Conservation (phyloP, 2,888 invertebrate genomes). For the Drosophila nr. medialis region DNA sequence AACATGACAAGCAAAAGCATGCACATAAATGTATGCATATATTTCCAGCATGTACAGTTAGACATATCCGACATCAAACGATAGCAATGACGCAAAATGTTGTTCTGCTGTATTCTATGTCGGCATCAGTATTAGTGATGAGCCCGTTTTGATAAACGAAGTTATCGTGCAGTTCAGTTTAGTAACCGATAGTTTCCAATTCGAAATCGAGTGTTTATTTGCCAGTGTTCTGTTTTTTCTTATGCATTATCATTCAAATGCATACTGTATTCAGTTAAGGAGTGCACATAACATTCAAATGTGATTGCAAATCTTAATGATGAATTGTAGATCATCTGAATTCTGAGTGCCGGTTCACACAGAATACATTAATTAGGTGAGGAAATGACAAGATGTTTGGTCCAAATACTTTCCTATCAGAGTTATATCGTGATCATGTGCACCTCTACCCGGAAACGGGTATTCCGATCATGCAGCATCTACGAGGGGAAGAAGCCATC, state of each 20-base stretch:
- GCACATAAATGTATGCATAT: not conserved
- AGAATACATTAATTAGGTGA: not conserved
- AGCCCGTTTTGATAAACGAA: constrained; percentile 7
- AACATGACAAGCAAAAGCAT: not conserved
- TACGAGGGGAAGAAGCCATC: constrained; percentile 8
- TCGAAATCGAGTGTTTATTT: not conserved
- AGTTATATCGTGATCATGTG: constrained; percentile 5
- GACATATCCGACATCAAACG: constrained; percentile 12
- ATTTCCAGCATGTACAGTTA: not conserved
- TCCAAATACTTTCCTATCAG: not conserved
- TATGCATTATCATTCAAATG: constrained; percentile 7
- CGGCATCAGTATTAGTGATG: constrained; percentile 41
- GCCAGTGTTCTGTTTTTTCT: not conserved
- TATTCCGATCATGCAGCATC: constrained; percentile 47
- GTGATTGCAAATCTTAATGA: not conserved
- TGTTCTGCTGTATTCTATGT: constrained; percentile 42
- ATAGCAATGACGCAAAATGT: constrained; percentile 31
- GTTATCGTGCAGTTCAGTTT: not conserved
- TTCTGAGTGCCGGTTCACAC: not conserved
- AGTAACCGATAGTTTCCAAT: not conserved
- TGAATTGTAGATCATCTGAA: not conserved
- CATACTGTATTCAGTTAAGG: not conserved
- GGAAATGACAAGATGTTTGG: not conserved
- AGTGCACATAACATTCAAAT: not conserved
- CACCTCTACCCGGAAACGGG: constrained; percentile 48